Base-by-base conservation (phyloP, 2,113 vertebrate species). In the Origma solitaria region DNA sequence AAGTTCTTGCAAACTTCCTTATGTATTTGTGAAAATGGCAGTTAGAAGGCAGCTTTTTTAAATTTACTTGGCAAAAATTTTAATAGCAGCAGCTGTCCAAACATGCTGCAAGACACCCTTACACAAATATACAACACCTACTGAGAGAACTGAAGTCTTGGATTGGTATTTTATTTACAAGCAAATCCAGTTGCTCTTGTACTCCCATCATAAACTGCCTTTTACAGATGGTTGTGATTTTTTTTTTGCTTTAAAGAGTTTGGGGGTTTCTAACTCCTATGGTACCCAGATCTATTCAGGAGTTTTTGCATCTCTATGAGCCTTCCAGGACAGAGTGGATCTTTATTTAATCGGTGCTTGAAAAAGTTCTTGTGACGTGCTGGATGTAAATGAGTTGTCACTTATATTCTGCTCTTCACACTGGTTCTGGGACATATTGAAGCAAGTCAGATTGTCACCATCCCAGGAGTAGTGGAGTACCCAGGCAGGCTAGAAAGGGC, bases 61-160 rank as follows among this genome's bases (percentile, higher is more conserved):
- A 62, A 89, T 69, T 61, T 68, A 57, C 65, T 94, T 97, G 91
- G 95, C 82, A 95, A 90, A 89, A 92, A 49, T 57, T 85, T 95
- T 82, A 85, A 93, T 64, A 89, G 83, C 84, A 92, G 64, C 95
- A 97, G 88, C 97, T 98, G 96, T 97, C 61, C 90, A 98, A 98
- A 97, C 93, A 97, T n/a, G 38, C 88, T 72, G 60, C 50, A 64
- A 82, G 95, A 90, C 35, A 47, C 54, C 83, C 85, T 78, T 93
- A 83, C 57, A 91, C 66, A 86, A 97, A 97, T 93, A 93, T 61
- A 87, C 35, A 77, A 82, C 77, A 51, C 87, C 72, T 92, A 82
- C 87, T 70, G 79, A 90, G 71, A 69, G 49, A 82, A 62, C 22
- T 62, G 23, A 81, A 72, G 44, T 80, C 92, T 89, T 91, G 35